Percentiles rank a stretch among this genome's conserved stretches.
These are phyloP conservation scores for Artibeus lituratus DNA, from an alignment of 2,797 vertebrate species.

Conservation along the genomic window DNA sequence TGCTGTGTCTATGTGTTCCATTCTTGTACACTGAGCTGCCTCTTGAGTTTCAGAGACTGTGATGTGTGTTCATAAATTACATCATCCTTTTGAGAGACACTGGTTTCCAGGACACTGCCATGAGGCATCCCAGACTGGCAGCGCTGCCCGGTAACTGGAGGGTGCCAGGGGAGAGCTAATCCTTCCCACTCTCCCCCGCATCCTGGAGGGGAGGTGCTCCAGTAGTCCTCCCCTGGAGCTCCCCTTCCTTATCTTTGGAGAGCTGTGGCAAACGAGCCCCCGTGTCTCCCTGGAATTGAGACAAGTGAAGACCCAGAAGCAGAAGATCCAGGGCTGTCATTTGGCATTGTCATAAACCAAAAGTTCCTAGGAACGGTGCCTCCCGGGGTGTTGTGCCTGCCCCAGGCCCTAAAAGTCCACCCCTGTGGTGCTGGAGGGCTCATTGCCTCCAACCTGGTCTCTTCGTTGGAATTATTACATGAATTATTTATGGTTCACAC, in stretches of 20 bases:
- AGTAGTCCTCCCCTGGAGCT: no score
- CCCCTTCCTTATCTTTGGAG: conserved; percentile 34
- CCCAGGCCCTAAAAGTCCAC: background rate
- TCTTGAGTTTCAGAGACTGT: background rate
- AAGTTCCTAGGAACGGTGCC: conserved; percentile 23
- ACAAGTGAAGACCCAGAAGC: conserved; percentile 22
- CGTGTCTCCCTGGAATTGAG: background rate
- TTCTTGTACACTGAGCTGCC: background rate
- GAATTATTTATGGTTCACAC: conserved; percentile 61
- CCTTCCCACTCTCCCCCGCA: background rate
- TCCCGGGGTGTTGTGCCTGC: background rate
- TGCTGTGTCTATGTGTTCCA: background rate
- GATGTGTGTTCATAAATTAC: background rate
- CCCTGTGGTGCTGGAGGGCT: background rate
- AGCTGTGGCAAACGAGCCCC: background rate
- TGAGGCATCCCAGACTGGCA: background rate
- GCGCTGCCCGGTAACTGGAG: background rate
- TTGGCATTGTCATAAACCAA: conserved; percentile 45
- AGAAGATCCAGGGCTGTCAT: conserved; percentile 26
- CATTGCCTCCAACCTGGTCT: conserved; percentile 40
- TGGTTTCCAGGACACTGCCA: background rate
- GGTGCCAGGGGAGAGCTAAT: background rate
- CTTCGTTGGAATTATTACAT: conserved; percentile 39
- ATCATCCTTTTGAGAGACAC: background rate
- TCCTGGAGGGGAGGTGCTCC: background rate